phyloP scores from a whole-genome alignment of 2,888 invertebrate species.

The Agrotis ipsilon region DNA sequence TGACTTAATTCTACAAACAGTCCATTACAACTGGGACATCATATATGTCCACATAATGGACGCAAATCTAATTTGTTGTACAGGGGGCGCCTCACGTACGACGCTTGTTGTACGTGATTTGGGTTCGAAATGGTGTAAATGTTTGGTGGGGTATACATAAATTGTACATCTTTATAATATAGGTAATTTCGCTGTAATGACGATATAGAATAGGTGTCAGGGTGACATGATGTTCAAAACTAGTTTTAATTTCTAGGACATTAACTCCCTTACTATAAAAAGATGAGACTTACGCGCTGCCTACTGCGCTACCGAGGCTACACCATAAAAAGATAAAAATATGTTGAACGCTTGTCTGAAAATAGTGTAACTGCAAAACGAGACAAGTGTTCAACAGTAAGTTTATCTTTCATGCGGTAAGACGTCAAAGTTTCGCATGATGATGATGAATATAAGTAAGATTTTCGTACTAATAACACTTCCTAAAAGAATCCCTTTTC shows the following conservation, averaged over 20 bases:
- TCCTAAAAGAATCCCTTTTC: no score
- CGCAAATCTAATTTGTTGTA: conserved; percentile 66
- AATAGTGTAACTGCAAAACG: no score
- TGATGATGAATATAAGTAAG: no score
- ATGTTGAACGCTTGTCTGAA: no score
- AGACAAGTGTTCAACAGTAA: no score
- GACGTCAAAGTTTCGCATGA: no score
- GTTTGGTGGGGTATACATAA: conserved; percentile 20
- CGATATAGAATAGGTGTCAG: background rate
- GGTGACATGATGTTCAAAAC: background rate
- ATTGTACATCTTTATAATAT: background rate
- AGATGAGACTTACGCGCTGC: conserved; percentile 97
- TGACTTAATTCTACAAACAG: conserved; percentile 59
- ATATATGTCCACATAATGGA: conserved; percentile 58
- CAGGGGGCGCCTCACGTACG: conserved; percentile 62
- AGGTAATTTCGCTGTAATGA: conserved; percentile 1
- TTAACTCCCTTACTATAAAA: no score
- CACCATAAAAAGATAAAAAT: no score
- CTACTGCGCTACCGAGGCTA: conserved; percentile 96
- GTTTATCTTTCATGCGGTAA: no score
- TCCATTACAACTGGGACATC: conserved; percentile 43
- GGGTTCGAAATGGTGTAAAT: conserved; percentile 47
- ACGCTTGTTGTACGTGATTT: conserved; percentile 59
- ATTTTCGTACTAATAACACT: no score
- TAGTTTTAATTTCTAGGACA: no score